These are phyloP conservation scores for Isoperla grammatica DNA, from an alignment of 2,888 invertebrate species.

Conservation along the genomic window DNA sequence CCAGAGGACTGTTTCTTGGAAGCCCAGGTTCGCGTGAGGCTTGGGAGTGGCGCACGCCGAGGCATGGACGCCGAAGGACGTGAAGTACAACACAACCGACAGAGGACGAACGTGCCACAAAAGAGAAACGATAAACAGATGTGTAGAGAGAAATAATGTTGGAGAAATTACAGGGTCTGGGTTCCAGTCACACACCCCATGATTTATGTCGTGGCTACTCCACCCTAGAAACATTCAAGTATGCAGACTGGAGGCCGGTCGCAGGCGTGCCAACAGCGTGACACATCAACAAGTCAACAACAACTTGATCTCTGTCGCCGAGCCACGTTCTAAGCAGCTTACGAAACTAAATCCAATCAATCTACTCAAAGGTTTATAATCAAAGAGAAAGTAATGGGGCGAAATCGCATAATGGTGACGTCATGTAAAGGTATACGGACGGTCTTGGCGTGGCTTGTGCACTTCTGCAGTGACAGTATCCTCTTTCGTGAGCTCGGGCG, in stretches of 20 bases:
- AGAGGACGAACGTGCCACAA: background rate
- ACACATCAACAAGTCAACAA: constrained; percentile 7
- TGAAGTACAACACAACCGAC: background rate
- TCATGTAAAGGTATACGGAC: too few species aligned
- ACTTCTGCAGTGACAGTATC: too few species aligned
- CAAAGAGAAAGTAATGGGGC: too few species aligned
- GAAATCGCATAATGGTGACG: too few species aligned
- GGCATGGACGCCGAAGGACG: background rate
- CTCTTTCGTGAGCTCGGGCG: too few species aligned
- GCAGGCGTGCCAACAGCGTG: background rate
- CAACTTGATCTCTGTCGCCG: constrained; percentile 6
- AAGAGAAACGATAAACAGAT: background rate
- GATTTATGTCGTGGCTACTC: constrained; percentile 24
- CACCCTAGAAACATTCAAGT: constrained; percentile 21
- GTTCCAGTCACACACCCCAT: constrained; percentile 20
- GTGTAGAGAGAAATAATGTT: constrained; percentile 5
- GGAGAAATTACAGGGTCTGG: constrained; percentile 23
- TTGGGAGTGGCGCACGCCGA: constrained; percentile 9
- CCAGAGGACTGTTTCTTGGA: constrained; percentile 17
- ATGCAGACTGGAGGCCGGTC: constrained; percentile 9
- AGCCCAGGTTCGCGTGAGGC: constrained; percentile 2
- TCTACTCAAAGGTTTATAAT: too few species aligned
- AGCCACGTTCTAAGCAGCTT: background rate
- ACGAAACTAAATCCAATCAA: background rate
- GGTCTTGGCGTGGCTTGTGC: too few species aligned